These are phyloP conservation scores for Silurus glanis DNA, from an alignment of 2,113 vertebrate species.

Conservation along the genomic window DNA sequence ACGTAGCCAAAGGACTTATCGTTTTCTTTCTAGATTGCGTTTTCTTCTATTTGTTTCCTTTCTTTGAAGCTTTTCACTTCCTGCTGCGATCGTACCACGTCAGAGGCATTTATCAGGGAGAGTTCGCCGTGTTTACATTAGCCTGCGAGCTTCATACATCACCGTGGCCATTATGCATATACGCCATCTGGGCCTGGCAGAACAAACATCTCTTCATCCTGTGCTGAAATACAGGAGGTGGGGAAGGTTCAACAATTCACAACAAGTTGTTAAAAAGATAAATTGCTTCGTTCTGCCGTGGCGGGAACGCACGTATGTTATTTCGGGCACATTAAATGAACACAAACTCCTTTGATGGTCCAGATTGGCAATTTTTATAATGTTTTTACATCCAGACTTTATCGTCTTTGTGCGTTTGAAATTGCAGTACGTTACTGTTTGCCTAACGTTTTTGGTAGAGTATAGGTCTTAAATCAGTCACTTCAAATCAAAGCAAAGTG, in stretches of 20 bases:
- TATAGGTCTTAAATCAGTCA: neutral
- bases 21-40: neutral
- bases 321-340: no score
- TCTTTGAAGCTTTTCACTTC: neutral
- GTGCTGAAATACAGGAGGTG: constrained; percentile 29
- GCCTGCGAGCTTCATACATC: constrained; percentile 17
- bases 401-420: neutral
- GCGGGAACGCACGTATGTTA: neutral
- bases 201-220: constrained; percentile 20
- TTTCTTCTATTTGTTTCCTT: neutral
- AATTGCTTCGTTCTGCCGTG: neutral
- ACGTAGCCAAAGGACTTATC: neutral
- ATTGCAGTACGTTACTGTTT: neutral
- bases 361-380: neutral
- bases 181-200: constrained; percentile 8
- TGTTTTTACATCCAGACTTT: neutral
- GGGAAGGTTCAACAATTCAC: neutral
- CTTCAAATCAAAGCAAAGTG: neutral
- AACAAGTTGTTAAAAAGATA: constrained; percentile 3
- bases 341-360: neutral
- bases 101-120: neutral
- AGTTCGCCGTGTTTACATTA: neutral
- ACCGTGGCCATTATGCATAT: neutral
- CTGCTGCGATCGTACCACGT: neutral
- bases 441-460: neutral